Base-by-base conservation (phyloP, 2,113 vertebrate genomes). In the Serinus canaria region DNA sequence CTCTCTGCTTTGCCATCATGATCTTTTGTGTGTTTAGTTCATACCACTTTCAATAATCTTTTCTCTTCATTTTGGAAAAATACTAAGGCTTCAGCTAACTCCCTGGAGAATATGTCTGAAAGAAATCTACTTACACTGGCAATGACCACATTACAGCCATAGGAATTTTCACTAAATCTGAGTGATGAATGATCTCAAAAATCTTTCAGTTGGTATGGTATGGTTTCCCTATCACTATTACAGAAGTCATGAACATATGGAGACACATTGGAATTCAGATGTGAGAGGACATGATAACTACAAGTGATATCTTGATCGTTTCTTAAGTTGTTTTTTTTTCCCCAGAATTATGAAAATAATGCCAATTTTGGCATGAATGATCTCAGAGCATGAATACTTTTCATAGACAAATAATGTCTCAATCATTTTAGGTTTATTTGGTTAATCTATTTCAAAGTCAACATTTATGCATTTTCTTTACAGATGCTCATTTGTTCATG, bases 401-500 rank as follows among this genome's bases (percentile, higher is more conserved):
- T 52, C 31, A 77, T 5, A 62, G n/a, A 41, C 41, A 73, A 92
- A 83, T 63, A 78, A 74, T 55, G 5, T 5, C 18, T 83, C 23
- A 35, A 27, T 59, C 6, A 63, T 81, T 92, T 81, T 0, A 1
- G 27, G 11, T 43, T 88, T 88, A 43, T 69, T 83, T 88, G 39
- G 17, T 75, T 67, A 30, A 53, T 47, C 44, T 82, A 10, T 83
- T 91, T 74, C 55, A 46, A 63, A 67, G 41, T 31, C 50, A 87
- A 69, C 62, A 66, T 82, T 84, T 53, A 52, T 27, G 31, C 27
- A 19, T 79, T 95, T 89, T 87, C 62, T 87, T 89, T 87, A 83
- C 63, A 89, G 66, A 66, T 85, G 53, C 28, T 85, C 9, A 41
- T 87, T 89, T 89, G 14, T 85, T 89, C 62, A 72, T 50, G 6